phyloP scores from a whole-genome alignment of 2,888 invertebrate genomes.

The Rhagium mordax region DNA sequence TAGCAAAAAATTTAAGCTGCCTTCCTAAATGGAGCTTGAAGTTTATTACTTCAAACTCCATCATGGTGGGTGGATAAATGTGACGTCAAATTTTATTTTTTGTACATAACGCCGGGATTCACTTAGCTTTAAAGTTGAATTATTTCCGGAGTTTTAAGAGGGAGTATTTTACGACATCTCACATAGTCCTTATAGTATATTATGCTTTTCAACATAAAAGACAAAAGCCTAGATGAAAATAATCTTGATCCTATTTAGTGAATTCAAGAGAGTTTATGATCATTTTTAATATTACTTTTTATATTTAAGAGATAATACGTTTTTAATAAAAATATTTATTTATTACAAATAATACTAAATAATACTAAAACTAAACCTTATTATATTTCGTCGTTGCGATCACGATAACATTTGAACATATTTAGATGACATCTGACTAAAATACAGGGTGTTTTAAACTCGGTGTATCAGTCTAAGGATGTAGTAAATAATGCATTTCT shows the following conservation, averaged over 20 bases:
- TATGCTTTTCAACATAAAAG: neutral
- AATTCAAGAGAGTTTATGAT: neutral
- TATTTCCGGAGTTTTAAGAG: neutral
- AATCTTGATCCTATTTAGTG: neutral
- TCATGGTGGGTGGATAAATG: neutral
- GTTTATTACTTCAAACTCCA: neutral
- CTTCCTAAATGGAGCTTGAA: neutral
- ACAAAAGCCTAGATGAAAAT: neutral
- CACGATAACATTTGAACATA: too few species aligned
- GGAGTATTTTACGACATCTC: neutral
- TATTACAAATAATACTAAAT: too few species aligned
- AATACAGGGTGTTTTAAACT: too few species aligned
- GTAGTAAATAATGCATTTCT: too few species aligned
- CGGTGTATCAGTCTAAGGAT: too few species aligned
- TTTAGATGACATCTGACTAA: too few species aligned
- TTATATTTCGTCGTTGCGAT: too few species aligned
- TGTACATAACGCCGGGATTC: slow-evolving; percentile 3
- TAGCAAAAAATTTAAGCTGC: neutral
- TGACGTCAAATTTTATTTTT: slow-evolving; percentile 2
- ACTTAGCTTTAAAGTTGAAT: slow-evolving; percentile 10
- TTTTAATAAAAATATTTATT: too few species aligned
- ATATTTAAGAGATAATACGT: neutral
- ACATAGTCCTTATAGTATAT: neutral
- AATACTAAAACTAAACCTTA: too few species aligned
- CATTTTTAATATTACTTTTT: neutral